Conservation (phyloP, 1,140 invertebrate genomes). For the Babylonia areolata region DNA sequence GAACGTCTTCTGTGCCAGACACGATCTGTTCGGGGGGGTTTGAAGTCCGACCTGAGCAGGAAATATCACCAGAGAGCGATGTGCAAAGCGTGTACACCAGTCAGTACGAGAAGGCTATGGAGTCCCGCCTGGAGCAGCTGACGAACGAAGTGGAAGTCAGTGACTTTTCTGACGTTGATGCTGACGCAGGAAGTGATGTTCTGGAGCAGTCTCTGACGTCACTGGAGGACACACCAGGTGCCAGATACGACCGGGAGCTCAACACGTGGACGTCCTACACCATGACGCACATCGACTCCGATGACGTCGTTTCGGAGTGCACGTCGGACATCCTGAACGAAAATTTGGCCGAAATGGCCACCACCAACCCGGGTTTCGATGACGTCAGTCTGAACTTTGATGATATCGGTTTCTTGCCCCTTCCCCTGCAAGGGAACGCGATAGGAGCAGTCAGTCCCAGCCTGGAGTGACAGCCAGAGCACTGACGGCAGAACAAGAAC, state of each 20-base stretch:
- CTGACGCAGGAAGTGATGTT: conserved; percentile 32
- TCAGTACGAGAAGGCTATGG: conserved; percentile 44
- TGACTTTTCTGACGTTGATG: conserved; percentile 37
- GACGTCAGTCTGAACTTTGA: conserved; percentile 32
- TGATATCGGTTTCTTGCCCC: not conserved
- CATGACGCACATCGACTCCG: conserved; percentile 44
- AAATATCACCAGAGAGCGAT: not conserved
- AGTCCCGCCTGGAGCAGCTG: conserved; percentile 40
- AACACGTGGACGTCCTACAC: conserved; percentile 47
- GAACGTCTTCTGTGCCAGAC: not conserved
- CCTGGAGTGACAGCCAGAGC: not conserved
- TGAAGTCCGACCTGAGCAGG: not conserved
- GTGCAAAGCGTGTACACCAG: conserved; percentile 27
- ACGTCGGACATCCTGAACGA: conserved; percentile 47
- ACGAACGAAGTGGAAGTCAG: conserved; percentile 34
- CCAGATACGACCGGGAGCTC: conserved; percentile 39
- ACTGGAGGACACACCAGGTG: conserved; percentile 28
- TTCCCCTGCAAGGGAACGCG: not conserved
- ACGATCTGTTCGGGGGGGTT: not conserved
- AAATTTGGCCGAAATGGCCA: conserved; percentile 32
- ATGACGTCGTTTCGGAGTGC: conserved; percentile 45
- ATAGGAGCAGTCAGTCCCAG: not conserved
- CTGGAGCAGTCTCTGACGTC: conserved; percentile 35
- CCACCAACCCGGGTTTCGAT: conserved; percentile 36
- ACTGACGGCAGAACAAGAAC: too few species aligned